Base-by-base conservation (phyloP, 2,888 invertebrate species). In the Volucella inflata region DNA sequence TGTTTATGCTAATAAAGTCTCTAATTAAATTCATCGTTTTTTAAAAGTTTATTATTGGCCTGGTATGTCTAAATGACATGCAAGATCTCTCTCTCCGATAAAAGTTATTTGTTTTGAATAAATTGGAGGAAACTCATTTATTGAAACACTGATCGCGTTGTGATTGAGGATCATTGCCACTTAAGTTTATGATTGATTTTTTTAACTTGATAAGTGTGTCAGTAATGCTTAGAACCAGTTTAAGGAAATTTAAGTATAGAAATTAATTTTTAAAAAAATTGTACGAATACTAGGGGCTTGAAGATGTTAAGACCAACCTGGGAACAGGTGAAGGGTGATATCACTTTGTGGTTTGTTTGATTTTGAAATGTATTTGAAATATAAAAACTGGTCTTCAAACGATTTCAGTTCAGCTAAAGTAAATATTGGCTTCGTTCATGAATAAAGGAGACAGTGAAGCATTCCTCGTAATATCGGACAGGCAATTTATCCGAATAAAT, bases 1-100 rank as follows among this genome's bases (percentile, higher is more conserved):
- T 46, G 46, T 9, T 55, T 64, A 57, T 67, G 59, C 42, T 16
- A 50, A 59, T 55, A 44, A 14, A 11, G 44, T 8, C 62, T 17
- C 14, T 38, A 44, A 44, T 68, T 16, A 16, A 68, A 53, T 68
- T 68, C 44, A 57, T 68, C 36, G 44, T 55, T 70, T 57, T 36
- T n/a, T 70, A 36, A 48, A 12, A 38, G 46, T 17, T 48, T 48
- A 59, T 21, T 59, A 38, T 70, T 70, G 21, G 48, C 2, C 9
- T 10, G 57, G 30, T 50, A 40, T 38, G 57, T 38, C 16, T 36
- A 16, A 55, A 68, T n/a, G 14, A 44, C 46, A 44, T 30, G 42
- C 30, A 42, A 30, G 67, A 53, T 42, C 30, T 1, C 6, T 42
- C 14, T 1, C 2, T 1, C 9, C 12, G 14, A 67, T 67, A 67